Evolutionary conservation across 2,888 invertebrate genomes (phyloP).

Genomic region (Synergus gifuensis): DNA sequence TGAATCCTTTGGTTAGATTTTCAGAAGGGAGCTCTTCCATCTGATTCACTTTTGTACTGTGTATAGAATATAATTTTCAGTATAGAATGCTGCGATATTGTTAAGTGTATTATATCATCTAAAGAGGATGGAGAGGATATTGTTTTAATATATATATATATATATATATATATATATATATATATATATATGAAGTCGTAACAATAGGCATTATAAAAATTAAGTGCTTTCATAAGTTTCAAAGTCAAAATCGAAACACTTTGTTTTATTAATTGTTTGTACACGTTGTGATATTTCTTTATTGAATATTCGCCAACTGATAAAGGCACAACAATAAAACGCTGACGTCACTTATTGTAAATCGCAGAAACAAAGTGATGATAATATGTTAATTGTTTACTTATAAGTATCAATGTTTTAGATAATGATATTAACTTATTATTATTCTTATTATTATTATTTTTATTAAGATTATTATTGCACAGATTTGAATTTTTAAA

Average conservation of each 20-base stretch:
- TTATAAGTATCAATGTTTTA: too few species aligned
- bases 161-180: too few species aligned
- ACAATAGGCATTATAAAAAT: slow-evolving; percentile 28
- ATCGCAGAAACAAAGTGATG: not conserved
- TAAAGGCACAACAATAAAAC: slow-evolving; percentile 11
- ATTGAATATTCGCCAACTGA: not conserved
- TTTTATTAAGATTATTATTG: too few species aligned
- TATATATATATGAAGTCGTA: not conserved
- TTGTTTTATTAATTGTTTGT: not conserved
- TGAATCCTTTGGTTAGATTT: slow-evolving; percentile 23
- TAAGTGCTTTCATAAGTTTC: not conserved
- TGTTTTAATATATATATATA: slow-evolving; percentile 13
- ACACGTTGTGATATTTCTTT: slow-evolving; percentile 14
- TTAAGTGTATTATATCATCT: not conserved
- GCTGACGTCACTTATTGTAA: not conserved
- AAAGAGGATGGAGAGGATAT: slow-evolving; percentile 7
- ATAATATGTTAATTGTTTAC: not conserved
- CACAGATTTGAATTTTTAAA: not conserved
- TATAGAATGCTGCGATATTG: not conserved
- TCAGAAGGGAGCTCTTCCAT: slow-evolving; percentile 13
- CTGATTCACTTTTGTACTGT: not conserved
- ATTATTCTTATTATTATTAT: too few species aligned
- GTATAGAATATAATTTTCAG: not conserved
- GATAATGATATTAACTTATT: too few species aligned
- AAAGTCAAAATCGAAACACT: slow-evolving; percentile 31